Evolutionary conservation across 2,888 invertebrate genomes (phyloP).

Genomic region (Blastobasis adustella): DNA sequence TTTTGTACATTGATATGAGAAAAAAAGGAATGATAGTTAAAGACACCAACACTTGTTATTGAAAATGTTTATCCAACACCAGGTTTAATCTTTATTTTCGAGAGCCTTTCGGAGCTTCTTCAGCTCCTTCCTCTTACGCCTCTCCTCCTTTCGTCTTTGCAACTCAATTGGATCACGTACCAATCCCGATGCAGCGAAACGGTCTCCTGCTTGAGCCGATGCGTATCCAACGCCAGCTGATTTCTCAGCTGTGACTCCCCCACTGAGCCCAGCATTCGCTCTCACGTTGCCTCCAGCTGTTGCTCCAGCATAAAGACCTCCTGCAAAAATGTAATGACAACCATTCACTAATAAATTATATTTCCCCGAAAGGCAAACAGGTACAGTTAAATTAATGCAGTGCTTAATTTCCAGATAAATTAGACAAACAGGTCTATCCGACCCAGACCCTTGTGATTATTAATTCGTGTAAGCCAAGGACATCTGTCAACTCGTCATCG

Average conservation of each 20-base stretch:
- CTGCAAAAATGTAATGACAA: conserved; percentile 23
- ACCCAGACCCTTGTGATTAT: no score
- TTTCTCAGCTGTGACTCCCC: conserved; percentile 49
- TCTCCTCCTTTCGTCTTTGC: conserved; percentile 40
- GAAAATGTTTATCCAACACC: conserved; percentile 8
- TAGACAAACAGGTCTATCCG: no score
- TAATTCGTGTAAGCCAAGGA: no score
- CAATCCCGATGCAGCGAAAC: conserved; percentile 42
- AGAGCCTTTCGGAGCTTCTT: conserved; percentile 20
- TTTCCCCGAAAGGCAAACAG: no score
- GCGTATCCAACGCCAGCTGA: conserved; percentile 56
- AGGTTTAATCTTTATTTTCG: conserved; percentile 6
- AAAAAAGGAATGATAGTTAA: neutral
- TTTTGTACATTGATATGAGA: conserved; percentile 2
- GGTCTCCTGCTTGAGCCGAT: conserved; percentile 49
- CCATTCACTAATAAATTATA: no score
- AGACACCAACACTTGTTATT: neutral
- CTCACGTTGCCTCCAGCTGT: conserved; percentile 72
- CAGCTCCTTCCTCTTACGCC: conserved; percentile 27
- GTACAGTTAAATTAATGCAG: no score
- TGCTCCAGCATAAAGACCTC: conserved; percentile 75
- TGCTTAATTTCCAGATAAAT: no score
- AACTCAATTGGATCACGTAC: conserved; percentile 45
- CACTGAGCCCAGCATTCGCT: conserved; percentile 68
- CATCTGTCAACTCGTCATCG: neutral